Evolutionary conservation across 2,113 vertebrate species (phyloP), one percentile per base, ranked within the genome.

Genomic region (Platichthys flesus): DNA sequence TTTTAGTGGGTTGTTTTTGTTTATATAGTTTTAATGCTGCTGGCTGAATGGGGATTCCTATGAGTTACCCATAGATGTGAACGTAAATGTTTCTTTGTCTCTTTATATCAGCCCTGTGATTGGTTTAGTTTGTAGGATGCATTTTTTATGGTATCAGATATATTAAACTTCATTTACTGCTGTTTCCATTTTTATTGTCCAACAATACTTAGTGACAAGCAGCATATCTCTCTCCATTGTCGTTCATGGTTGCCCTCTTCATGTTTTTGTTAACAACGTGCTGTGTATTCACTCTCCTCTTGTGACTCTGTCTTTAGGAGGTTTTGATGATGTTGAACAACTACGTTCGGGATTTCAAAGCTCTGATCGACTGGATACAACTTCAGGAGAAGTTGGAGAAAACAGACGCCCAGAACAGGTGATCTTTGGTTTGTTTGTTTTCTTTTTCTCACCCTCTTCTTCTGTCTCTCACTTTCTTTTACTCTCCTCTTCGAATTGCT

Each of bases 321-420:
- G 98, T 99, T 71, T 83, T 99, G 82, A 99, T 99, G 98, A 99
- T 99, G 96, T 90, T 99, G 84, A 97, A 98, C 93, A 99, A 99
- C 91, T 99, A 99, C 4, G 98, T 99, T 6, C 94, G 97, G 66
- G 98, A 99, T 87, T 99, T 99, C 91, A 99, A 99, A 94, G 97
- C 98, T 28, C 90, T 99, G 85, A 99, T 99, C 76, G 98, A 99
- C 89, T 99, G 98, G 98, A 98, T 99, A 88, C 98, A 99, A 78
- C 96, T 99, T 42, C 98, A 99, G 90, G 97, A 99, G 90, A 99
- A 99, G 90, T 88, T 99, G 65, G 98, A 99, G 93, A 99, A 99
- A 93, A 95, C 98, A 16, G 98, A 99, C 89, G 98, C 97, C 76
- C 98, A 97, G 88, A 99, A 98, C 97, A 98, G 98, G 98, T 98